Conservation (phyloP, 2,888 invertebrate genomes). For the Cheilosia soror region DNA sequence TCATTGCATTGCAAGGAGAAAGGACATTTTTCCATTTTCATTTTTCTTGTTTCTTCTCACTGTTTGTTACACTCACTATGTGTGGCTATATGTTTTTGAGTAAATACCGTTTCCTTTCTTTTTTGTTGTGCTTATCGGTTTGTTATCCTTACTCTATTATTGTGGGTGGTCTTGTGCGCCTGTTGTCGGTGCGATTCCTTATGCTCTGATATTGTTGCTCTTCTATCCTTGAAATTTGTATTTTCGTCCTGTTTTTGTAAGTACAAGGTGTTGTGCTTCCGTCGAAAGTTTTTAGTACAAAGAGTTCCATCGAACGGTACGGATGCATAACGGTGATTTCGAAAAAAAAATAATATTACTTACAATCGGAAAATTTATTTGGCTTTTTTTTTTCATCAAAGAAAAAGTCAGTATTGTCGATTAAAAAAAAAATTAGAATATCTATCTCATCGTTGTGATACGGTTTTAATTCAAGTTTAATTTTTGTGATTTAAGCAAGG, state of each 20-base stretch:
- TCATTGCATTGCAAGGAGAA: conserved; percentile 8
- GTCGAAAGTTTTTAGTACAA: conserved; percentile 81
- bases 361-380: conserved; percentile 38
- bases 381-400: conserved; percentile 20
- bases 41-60: conserved; percentile 12
- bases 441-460: conserved; percentile 22
- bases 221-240: conserved; percentile 81
- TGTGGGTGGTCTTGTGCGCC: conserved; percentile 46
- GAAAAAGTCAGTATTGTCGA: not conserved
- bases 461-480: conserved; percentile 1
- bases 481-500: conserved; percentile 11
- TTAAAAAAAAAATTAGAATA: conserved; percentile 5
- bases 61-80: conserved; percentile 47
- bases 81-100: conserved; percentile 37
- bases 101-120: conserved; percentile 49
- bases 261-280: conserved; percentile 78
- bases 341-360: conserved; percentile 49
- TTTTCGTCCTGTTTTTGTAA: conserved; percentile 75
- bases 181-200: conserved; percentile 48
- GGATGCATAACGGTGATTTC: conserved; percentile 79
- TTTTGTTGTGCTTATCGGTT: conserved; percentile 48
- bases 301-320: conserved; percentile 83
- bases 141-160: conserved; percentile 57
- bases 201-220: conserved; percentile 70
- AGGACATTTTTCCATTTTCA: conserved; percentile 16